Evolutionary conservation across 1,140 invertebrate species (phyloP), one percentile per base, ranked within the genome.

Genomic region (Leptinotarsa lineolata): DNA sequence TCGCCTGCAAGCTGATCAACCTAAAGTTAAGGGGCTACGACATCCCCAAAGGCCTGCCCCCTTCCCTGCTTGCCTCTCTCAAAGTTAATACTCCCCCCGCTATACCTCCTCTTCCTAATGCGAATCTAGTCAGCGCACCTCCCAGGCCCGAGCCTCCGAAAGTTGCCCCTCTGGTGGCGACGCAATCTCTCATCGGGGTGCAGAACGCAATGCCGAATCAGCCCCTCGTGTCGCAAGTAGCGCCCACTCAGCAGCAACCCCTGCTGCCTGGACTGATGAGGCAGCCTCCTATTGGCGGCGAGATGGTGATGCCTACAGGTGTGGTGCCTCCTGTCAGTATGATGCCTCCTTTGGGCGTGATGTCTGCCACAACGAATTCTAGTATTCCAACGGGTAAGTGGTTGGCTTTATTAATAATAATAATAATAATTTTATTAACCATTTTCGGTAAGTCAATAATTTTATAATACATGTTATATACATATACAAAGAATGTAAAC

Each of bases 1-100:
- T 99, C 80, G 97, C 97, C 64, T 98, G 97, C 86, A 97, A 98
- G 89, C 88, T 99, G 61, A 99, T 99, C 65, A 96, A 95, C 85
- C 88, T 97, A 70, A 98, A 97, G 86, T 87, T 98, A 20, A 90
- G 95, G 76, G 96, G 96, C 16, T 91, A 93, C 84, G 95, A 98
- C 83, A 87, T 99, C 72, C 97, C 97, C 1, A 92, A 93, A 82
- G 84, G 87, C 5, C 86, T 99, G 66, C 97, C 97, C 61, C 90
- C 92, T 22, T 88, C 90, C 74, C 83, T 98, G 22, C 74, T 92
- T 12, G 87, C 89, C 18, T 92, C 92, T 22, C 81, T 93, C 12
- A 88, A 88, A 76, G 83, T 83, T 70, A 74, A 74, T 72, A 77
- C 77, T 54, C 72, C 77, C 8, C 74, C 81, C 20, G 79, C 79